Conservation (phyloP, 2,113 vertebrate species). For the Laticauda laticaudata region DNA sequence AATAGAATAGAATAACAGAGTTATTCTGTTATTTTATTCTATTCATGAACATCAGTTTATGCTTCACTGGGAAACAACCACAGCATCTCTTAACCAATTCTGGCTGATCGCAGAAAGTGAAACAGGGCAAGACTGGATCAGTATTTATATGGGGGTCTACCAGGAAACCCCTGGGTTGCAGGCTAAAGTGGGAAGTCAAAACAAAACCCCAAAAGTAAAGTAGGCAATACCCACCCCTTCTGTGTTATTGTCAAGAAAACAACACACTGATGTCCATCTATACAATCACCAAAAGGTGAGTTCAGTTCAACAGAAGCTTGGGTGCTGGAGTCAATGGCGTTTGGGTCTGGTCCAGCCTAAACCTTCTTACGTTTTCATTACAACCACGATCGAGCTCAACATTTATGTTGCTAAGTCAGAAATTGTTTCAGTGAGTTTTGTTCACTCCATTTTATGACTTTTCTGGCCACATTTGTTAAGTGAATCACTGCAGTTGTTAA, state of each 20-base stretch:
- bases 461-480: background rate
- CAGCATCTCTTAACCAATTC: background rate
- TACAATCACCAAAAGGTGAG: background rate
- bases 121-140: background rate
- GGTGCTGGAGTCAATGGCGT: background rate
- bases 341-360: background rate
- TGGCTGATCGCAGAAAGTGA: background rate
- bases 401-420: background rate
- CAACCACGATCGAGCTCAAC: background rate
- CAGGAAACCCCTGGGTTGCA: background rate
- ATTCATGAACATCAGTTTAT: background rate
- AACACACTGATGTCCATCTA: background rate
- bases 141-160: background rate
- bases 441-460: background rate
- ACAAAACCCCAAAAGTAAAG: background rate
- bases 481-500: background rate
- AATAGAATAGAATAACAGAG: no score
- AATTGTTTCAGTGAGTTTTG: background rate
- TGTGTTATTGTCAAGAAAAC: background rate
- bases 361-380: background rate
- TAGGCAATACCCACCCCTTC: background rate
- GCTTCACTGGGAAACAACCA: background rate
- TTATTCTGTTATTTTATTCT: no score
- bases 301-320: background rate
- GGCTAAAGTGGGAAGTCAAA: background rate